A percentile compares a stretch with the other conserved stretches of the same genome.
Conservation (phyloP, 2,113 vertebrate genomes). For the Forbesichthys agassizii region DNA sequence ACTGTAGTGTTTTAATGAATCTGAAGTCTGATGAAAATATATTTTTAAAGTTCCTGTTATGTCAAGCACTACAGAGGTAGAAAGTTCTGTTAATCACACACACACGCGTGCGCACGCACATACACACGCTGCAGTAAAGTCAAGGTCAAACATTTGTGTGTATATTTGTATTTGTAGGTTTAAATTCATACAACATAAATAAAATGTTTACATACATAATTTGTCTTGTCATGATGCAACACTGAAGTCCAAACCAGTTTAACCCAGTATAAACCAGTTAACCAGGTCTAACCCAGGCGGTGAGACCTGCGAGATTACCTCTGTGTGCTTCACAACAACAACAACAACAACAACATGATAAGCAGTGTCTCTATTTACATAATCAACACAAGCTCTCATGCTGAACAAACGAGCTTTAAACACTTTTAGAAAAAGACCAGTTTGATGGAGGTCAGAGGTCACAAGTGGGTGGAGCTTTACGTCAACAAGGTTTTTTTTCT, state of each 20-base stretch:
- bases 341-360: conserved; percentile 30
- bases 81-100: background rate
- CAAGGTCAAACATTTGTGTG: background rate
- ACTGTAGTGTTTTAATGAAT: background rate
- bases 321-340: conserved; percentile 45
- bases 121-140: background rate
- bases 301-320: conserved; percentile 1
- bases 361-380: conserved; percentile 47
- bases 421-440: background rate
- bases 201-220: conserved; percentile 48
- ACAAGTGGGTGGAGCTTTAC: background rate
- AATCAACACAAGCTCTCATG: conserved; percentile 36
- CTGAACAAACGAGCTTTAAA: conserved; percentile 2
- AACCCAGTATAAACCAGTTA: background rate
- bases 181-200: conserved; percentile 65
- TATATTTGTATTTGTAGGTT: conserved; percentile 52
- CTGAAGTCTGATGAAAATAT: no score
- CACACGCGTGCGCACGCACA: background rate
- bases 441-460: background rate
- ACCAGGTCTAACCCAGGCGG: background rate
- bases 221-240: conserved; percentile 1
- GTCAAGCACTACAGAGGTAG: no score
- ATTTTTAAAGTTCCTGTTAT: no score
- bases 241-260: conserved; percentile 16
- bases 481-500: no score